Base-by-base conservation (phyloP, 2,888 invertebrate genomes). In the Lamproptera curius region DNA sequence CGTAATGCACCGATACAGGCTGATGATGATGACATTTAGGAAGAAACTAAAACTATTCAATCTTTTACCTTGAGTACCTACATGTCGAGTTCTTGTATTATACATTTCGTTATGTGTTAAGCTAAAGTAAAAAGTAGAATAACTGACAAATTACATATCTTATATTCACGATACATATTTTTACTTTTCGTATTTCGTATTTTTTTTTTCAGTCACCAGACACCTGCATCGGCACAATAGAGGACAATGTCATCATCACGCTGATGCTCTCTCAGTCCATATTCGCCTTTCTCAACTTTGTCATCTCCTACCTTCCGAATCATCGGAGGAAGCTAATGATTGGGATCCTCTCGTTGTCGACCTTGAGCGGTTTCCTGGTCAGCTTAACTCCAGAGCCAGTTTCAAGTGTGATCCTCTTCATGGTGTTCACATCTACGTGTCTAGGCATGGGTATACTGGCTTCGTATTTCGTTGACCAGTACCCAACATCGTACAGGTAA, bases 201-300 rank as follows among this genome's bases (percentile, higher is more conserved):
- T 20, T 38, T 20, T 2, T 9, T 1, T 44, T 80, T 6, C 76
- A 86, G 86, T 55, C 62, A 1, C 65, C 71, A 31, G 70, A 73
- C 33, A 56, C 65, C 8, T 92, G 92, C 65, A 66, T 73, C 0
- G 79, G 87, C 0, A 76, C 76, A 0, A 83, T 92, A 11, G 90
- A 92, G 56, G 70, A 86, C 2, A 86, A 86, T 47, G 91, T 92
- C 0, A 92, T 93, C 53, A 67, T 90, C 42, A 91, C 91, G 8
- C 89, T 94, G 2, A 82, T 93, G n/a, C 81, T 87, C 0, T 91
- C 93, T 39, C 93, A 93, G 5, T 72, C 80, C 0, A 79, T 89
- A 17, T 92, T 92, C 55, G 79, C 92, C 0, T 59, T 91, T 20
- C 87, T 92, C 8, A 93, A 92, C 67, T 69, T 92, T 40, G 56